These are phyloP conservation scores for Myiopsitta monachus DNA, from an alignment of 2,113 vertebrate species.

Conservation along the genomic window DNA sequence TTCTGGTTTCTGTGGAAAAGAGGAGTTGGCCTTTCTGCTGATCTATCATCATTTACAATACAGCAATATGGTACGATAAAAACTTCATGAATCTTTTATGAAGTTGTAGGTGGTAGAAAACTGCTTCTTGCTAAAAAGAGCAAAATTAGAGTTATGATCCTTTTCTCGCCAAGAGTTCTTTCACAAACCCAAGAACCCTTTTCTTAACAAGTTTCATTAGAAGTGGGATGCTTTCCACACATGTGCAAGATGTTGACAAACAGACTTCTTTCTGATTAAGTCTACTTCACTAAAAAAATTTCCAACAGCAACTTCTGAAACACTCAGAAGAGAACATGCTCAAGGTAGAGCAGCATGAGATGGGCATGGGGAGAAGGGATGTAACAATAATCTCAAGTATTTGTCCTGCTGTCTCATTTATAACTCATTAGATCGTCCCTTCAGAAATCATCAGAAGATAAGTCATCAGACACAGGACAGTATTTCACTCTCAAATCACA, in stretches of 20 bases:
- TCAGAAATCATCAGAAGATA: neutral
- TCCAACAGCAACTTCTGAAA: neutral
- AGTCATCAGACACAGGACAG: neutral
- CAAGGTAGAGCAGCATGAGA: neutral
- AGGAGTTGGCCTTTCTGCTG: neutral
- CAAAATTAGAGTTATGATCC: neutral
- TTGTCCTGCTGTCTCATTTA: neutral
- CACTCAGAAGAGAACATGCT: neutral
- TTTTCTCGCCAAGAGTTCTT: neutral
- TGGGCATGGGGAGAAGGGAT: rapidly evolving
- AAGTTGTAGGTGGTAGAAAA: constrained; percentile 13
- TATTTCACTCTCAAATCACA: neutral
- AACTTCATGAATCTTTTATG: constrained; percentile 5
- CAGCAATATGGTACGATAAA: neutral
- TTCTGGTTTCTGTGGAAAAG: neutral
- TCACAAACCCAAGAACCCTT: neutral
- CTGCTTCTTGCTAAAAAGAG: neutral
- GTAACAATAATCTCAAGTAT: neutral
- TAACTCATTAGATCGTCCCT: neutral
- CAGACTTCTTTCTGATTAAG: neutral
- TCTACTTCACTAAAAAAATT: neutral
- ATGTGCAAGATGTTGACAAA: rapidly evolving
- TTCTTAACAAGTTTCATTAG: neutral
- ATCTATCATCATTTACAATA: neutral
- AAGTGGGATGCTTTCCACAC: neutral